A percentile compares a stretch with the other conserved stretches of the same genome.
phyloP scores from a whole-genome alignment of 2,113 vertebrate species.

The Dasyurus viverrinus region DNA sequence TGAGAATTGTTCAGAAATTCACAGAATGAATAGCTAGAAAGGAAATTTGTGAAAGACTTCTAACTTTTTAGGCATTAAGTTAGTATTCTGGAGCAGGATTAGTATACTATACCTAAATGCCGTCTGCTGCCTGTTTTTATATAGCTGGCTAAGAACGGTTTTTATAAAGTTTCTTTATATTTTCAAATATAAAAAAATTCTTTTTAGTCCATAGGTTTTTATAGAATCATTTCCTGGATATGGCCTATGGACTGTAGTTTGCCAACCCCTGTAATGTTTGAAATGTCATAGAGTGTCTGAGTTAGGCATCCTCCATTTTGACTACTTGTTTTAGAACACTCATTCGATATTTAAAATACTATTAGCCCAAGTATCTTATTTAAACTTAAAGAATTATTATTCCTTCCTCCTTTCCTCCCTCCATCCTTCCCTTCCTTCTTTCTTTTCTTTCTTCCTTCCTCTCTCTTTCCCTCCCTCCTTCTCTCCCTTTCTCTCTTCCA shows the following conservation, averaged over 20 bases:
- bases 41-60: not conserved
- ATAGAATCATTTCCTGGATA: not conserved
- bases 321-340: not conserved
- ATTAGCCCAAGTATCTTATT: not conserved
- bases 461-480: no score
- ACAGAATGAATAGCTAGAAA: not conserved
- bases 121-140: not conserved
- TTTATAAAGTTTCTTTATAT: not conserved
- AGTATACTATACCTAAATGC: not conserved
- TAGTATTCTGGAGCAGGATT: not conserved
- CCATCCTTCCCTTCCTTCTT: not conserved
- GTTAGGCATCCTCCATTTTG: not conserved
- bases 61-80: slow-evolving; percentile 4
- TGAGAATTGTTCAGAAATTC: slow-evolving; percentile 27
- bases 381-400: not conserved
- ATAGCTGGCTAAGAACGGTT: not conserved
- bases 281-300: not conserved
- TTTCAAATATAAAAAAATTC: not conserved
- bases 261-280: not conserved
- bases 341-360: not conserved
- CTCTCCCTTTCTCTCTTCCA: no score
- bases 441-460: no score
- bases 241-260: not conserved
- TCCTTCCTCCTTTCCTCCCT: no score
- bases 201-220: not conserved